Evolutionary conservation across 1,140 invertebrate species (phyloP), one percentile per base, ranked within the genome.

Genomic region (Drosophila albomicans): DNA sequence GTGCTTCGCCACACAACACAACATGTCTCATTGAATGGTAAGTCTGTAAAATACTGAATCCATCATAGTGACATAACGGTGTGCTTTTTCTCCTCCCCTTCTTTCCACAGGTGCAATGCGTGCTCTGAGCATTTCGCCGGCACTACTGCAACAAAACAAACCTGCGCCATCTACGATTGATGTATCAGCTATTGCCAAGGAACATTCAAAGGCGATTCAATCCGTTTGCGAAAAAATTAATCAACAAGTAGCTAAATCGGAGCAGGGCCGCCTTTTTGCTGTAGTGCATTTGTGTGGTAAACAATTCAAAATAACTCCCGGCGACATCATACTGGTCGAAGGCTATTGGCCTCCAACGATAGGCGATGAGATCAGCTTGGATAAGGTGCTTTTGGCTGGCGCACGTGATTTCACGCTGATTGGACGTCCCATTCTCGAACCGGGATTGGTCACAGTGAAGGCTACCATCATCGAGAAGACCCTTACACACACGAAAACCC

Each of bases 391-490:
- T 8, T 78, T 98, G 15, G 95, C 97, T 32, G 98, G 97, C 1
- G 94, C 95, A n/a, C 94, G 94, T 72, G 96, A 98, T 92, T 98
- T 99, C 76, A 96, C 97, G 5, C 89, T 99, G 1, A 93, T 98
- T 72, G 98, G 98, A 46, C 93, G 95, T 56, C 98, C 98, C 0
- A 72, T 98, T 11, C 93, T 99, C 6, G 95, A 96, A 89, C 93
- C 94, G 28, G 96, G 96, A 54, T 91, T 97, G 32, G 96, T 97
- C 0, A 93, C 94, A 54, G 94, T 99, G 1, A 95, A 96, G 72
- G 98, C 96, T 0, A 98, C 97, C 35, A 95, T 99, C 5, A 96
- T 99, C 52, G 97, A 98, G 75, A 98, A 99, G 93, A 97, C 96
- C 0, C 93, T 98, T 1, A 97, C 97, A 1, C 95, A 97, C 78